A percentile compares a stretch with the other conserved stretches of the same genome.
Evolutionary conservation across 2,113 vertebrate genomes (phyloP).

Genomic region (Archilochus colubris): DNA sequence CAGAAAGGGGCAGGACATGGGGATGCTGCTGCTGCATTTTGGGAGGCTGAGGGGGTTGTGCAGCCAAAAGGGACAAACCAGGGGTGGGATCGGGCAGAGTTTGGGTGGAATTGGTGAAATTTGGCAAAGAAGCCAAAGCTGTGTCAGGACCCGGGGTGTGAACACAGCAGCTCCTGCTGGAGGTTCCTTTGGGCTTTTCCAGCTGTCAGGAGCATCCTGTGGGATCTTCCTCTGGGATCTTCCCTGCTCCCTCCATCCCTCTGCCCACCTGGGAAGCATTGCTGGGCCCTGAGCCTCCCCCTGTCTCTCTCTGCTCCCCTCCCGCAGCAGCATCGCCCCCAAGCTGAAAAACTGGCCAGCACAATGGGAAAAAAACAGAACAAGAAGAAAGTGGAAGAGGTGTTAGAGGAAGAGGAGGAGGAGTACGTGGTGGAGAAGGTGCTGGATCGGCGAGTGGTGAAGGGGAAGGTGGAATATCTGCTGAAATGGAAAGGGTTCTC

Average conservation of each 20-base stretch:
- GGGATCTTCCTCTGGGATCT: too few relatives aligned
- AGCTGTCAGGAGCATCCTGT: not conserved
- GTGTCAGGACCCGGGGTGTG: not conserved
- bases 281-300: too few relatives aligned
- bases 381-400: slow-evolving; percentile 96
- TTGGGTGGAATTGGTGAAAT: fast-evolving
- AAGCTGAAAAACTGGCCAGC: slow-evolving; percentile 85
- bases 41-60: not conserved
- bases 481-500: slow-evolving; percentile 99
- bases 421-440: slow-evolving; percentile 98
- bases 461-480: slow-evolving; percentile 94
- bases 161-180: too few relatives aligned
- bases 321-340: slow-evolving; percentile 71
- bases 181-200: not conserved
- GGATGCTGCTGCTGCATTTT: fast-evolving
- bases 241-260: not conserved
- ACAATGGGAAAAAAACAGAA: slow-evolving; percentile 90
- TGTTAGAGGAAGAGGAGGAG: slow-evolving; percentile 93
- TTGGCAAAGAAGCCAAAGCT: not conserved
- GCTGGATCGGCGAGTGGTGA: slow-evolving; percentile 91
- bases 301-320: not conserved
- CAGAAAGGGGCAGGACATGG: not conserved
- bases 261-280: not conserved
- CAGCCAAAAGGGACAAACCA: not conserved
- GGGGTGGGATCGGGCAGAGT: not conserved